Percentiles rank a stretch among this genome's conserved stretches.
phyloP scores from a whole-genome alignment of 2,888 invertebrate genomes.

The Caenorhabditis afra region DNA sequence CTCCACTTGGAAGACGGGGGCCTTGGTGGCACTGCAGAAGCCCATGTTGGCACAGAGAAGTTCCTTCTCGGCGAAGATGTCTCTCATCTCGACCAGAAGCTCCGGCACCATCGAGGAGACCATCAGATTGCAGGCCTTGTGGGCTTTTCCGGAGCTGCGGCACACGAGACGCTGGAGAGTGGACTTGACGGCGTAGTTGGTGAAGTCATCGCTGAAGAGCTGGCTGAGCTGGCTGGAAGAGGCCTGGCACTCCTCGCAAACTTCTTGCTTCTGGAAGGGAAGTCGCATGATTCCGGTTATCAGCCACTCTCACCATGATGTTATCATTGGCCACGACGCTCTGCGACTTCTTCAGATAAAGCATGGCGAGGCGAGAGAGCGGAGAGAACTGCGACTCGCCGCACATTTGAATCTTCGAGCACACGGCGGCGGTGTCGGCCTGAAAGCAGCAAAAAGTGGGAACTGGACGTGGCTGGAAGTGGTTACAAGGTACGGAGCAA shows the following conservation, averaged over 20 bases:
- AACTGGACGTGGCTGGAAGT: neutral
- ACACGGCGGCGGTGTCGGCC: conserved; percentile 53
- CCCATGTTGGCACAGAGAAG: conserved; percentile 45
- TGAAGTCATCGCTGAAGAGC: conserved; percentile 40
- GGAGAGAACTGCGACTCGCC: conserved; percentile 44
- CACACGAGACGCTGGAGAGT: conserved; percentile 44
- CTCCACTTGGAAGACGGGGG: neutral
- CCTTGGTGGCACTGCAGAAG: conserved; percentile 27
- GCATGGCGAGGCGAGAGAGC: conserved; percentile 50
- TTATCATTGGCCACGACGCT: conserved; percentile 40
- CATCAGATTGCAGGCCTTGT: conserved; percentile 40
- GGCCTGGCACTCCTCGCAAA: conserved; percentile 51
- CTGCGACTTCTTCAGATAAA: conserved; percentile 49
- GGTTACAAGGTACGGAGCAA: conserved; percentile 57
- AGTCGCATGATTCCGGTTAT: neutral
- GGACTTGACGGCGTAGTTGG: conserved; percentile 38
- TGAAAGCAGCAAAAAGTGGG: neutral
- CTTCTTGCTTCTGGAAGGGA: conserved; percentile 33
- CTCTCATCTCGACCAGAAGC: conserved; percentile 39
- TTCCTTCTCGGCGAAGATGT: conserved; percentile 39
- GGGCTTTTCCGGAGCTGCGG: conserved; percentile 40
- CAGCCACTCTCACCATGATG: conserved; percentile 33
- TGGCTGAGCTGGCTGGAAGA: conserved; percentile 36
- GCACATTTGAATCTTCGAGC: conserved; percentile 59
- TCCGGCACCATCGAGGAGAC: conserved; percentile 29